A percentile compares a stretch with the other conserved stretches of the same genome.
Evolutionary conservation across 2,888 invertebrate species (phyloP).

Genomic region (Drosophila paranaensis): DNA sequence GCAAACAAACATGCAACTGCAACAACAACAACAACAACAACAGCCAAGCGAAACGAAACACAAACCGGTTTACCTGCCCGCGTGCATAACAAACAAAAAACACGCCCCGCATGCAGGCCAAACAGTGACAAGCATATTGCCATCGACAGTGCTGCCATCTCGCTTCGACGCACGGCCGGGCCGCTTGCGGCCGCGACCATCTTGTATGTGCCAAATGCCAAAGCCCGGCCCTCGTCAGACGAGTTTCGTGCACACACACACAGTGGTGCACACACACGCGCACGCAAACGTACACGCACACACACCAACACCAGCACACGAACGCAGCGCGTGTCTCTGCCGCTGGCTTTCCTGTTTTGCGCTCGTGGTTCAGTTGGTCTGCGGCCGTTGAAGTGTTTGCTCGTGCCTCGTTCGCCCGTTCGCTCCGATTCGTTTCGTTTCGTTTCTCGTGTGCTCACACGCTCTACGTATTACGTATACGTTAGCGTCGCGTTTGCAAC

Average conservation of each 20-base stretch:
- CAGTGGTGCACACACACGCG: conserved; percentile 11
- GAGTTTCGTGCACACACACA: conserved; percentile 53
- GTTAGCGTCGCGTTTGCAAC: conserved; percentile 54
- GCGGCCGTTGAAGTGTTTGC: conserved; percentile 83
- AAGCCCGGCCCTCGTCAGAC: conserved; percentile 77
- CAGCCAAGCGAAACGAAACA: conserved; percentile 48
- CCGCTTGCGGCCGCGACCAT: conserved; percentile 66
- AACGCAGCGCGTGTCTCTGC: conserved; percentile 26
- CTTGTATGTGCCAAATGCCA: conserved; percentile 76
- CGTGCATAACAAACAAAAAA: conserved; percentile 67
- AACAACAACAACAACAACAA: conserved; percentile 34
- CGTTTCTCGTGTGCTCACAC: conserved; percentile 41
- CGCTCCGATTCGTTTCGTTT: conserved; percentile 32
- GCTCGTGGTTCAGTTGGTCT: conserved; percentile 83
- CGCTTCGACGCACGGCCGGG: conserved; percentile 35
- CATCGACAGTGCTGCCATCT: conserved; percentile 30
- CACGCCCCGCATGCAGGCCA: conserved; percentile 70
- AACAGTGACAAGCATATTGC: conserved; percentile 70
- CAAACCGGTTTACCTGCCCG: conserved; percentile 74
- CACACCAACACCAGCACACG: conserved; percentile 6
- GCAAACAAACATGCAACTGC: conserved; percentile 65
- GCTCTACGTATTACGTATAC: conserved; percentile 57
- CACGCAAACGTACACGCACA: conserved; percentile 16
- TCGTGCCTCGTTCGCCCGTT: conserved; percentile 61
- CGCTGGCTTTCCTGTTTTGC: conserved; percentile 74